Percentiles rank a stretch among this genome's conserved stretches.
These are phyloP conservation scores for Chloroceryle inda DNA, from an alignment of 2,797 vertebrate species.

Conservation along the genomic window DNA sequence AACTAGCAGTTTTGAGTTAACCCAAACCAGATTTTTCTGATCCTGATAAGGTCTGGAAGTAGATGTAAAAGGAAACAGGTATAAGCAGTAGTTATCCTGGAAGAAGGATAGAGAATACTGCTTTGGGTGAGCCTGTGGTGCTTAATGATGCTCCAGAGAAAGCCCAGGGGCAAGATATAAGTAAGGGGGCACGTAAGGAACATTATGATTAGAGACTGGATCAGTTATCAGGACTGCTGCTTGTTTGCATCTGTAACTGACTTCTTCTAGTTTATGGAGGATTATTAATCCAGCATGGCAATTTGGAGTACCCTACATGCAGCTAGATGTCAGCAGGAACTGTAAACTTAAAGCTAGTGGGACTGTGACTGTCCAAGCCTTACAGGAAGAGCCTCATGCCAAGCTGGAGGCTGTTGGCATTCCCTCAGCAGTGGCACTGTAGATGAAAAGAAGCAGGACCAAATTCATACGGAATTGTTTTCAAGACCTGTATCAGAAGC, in stretches of 20 bases:
- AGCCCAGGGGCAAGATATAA: background rate
- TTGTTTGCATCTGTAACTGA: background rate
- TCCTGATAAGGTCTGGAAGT: background rate
- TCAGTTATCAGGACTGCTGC: background rate
- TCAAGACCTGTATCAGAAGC: background rate
- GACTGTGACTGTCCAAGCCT: background rate
- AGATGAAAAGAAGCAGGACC: background rate
- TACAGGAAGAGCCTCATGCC: background rate
- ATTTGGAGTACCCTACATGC: background rate
- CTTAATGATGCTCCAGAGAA: background rate
- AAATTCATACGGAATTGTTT: background rate
- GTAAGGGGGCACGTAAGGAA: background rate
- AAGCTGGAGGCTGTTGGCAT: background rate
- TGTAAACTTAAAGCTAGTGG: fast-evolving
- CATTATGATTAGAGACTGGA: background rate
- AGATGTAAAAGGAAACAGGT: background rate
- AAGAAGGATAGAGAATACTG: background rate
- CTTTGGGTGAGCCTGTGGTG: background rate
- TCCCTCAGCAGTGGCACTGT: background rate
- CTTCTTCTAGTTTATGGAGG: background rate
- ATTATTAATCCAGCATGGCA: background rate
- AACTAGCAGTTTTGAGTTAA: background rate
- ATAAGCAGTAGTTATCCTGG: background rate
- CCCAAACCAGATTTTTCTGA: background rate
- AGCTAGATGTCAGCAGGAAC: background rate